phyloP scores from a whole-genome alignment of 2,113 vertebrate species.

The Paradoxurus hermaphroditus region DNA sequence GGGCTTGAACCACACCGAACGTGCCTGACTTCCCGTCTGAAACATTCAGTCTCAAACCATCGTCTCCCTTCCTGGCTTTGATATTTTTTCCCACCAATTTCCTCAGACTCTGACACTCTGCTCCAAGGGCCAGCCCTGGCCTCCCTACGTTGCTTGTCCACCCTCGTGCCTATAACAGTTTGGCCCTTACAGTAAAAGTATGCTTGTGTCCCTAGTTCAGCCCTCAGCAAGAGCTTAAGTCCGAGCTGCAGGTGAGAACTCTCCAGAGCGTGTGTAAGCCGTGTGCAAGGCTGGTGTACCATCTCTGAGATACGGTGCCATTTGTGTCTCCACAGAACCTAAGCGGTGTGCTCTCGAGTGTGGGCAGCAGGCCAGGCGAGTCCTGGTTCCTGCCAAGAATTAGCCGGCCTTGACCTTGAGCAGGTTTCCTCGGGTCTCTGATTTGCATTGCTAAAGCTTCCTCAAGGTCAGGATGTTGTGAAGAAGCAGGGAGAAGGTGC shows the following conservation, averaged over 20 bases:
- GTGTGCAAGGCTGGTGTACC: not conserved
- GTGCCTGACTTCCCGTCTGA: not conserved
- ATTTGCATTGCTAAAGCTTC: not conserved
- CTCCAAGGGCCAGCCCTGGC: not conserved
- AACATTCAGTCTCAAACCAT: not conserved
- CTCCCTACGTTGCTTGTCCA: no score
- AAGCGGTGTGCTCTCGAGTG: fast-evolving
- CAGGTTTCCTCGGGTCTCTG: not conserved
- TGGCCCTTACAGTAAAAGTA: not conserved
- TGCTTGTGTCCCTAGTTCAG: not conserved
- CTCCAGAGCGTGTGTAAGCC: fast-evolving
- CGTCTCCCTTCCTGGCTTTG: not conserved
- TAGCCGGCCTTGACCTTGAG: not conserved
- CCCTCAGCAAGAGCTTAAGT: not conserved
- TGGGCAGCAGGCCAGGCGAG: not conserved
- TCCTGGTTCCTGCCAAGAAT: not conserved
- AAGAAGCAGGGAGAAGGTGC: not conserved
- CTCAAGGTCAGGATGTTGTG: not conserved
- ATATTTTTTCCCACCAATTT: not conserved
- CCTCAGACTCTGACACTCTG: not conserved
- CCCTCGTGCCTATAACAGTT: fast-evolving
- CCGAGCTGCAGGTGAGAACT: not conserved
- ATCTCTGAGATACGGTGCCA: not conserved
- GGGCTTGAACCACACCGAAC: not conserved
- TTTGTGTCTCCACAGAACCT: not conserved